Percentiles rank a stretch among this genome's conserved stretches.
Conservation (phyloP, 2,888 invertebrate genomes). For the Noctua janthina region DNA sequence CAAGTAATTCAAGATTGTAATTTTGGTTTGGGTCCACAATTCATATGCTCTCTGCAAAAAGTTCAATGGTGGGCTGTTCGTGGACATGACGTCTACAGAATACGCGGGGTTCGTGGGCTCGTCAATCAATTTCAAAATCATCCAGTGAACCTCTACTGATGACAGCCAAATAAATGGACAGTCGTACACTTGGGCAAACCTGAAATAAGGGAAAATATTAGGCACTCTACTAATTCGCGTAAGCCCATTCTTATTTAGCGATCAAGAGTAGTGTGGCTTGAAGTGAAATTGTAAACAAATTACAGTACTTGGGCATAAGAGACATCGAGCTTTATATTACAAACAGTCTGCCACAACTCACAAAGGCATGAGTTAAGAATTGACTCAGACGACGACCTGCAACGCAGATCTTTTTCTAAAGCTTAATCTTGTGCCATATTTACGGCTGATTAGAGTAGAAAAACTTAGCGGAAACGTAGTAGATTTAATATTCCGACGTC, state of each 20-base stretch:
- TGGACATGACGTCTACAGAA: slow-evolving; percentile 65
- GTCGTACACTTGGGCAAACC: slow-evolving; percentile 73
- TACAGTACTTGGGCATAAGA: neutral
- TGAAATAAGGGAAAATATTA: slow-evolving; percentile 55
- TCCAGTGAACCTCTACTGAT: slow-evolving; percentile 75
- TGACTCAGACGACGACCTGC: neutral
- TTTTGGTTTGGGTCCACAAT: slow-evolving; percentile 64
- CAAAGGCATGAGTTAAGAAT: neutral
- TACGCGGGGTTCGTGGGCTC: slow-evolving; percentile 77
- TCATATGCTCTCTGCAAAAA: slow-evolving; percentile 75
- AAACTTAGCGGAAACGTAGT: neutral
- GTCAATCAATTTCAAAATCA: slow-evolving; percentile 75
- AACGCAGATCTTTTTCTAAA: neutral
- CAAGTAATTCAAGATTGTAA: slow-evolving; percentile 46
- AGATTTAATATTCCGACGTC: neutral
- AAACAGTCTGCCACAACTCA: neutral
- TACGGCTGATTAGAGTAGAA: neutral
- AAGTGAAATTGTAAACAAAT: neutral
- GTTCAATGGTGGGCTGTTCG: slow-evolving; percentile 71
- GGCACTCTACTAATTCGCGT: neutral
- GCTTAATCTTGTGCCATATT: neutral
- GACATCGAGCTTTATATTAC: neutral
- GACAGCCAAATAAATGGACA: slow-evolving; percentile 76
- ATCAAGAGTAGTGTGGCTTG: neutral
- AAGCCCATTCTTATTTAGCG: neutral